Evolutionary conservation across 2,888 invertebrate species (phyloP).

Genomic region (Tenodera sinensis): DNA sequence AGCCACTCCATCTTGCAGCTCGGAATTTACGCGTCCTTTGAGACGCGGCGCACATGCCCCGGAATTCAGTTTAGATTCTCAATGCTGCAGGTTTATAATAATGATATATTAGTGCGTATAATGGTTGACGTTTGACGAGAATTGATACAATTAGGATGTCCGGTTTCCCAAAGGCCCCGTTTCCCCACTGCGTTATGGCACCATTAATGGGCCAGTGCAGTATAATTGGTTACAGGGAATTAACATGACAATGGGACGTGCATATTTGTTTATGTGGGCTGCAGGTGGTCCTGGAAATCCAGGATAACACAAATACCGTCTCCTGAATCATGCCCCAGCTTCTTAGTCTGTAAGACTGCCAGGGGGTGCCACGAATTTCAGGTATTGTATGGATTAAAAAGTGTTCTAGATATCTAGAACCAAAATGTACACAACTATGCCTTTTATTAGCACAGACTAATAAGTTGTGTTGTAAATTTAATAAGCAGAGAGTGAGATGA

Average conservation of each 20-base stretch:
- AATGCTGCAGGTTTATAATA: background rate
- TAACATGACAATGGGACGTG: conserved; percentile 1
- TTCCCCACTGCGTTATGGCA: background rate
- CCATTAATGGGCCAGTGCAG: background rate
- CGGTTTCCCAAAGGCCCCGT: background rate
- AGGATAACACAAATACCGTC: background rate
- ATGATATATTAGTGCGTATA: conserved; percentile 11
- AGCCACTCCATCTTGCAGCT: background rate
- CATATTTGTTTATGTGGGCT: background rate
- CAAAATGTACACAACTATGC: too few relatives aligned
- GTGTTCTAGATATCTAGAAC: too few relatives aligned
- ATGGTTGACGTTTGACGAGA: conserved; percentile 6
- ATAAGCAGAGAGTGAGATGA: too few relatives aligned
- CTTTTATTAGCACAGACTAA: too few relatives aligned
- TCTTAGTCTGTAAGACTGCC: background rate
- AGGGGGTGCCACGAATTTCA: too few relatives aligned
- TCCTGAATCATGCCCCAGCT: background rate
- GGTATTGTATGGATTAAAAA: too few relatives aligned
- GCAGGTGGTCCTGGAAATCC: background rate
- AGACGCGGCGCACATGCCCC: background rate
- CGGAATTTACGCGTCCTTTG: background rate
- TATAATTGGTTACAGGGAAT: conserved; percentile 16
- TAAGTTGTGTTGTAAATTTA: too few relatives aligned
- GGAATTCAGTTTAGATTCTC: background rate
- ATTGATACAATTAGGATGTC: conserved; percentile 5